Evolutionary conservation across 1,140 invertebrate species (phyloP), one percentile per base, ranked within the genome.

Genomic region (Drosophila azteca): DNA sequence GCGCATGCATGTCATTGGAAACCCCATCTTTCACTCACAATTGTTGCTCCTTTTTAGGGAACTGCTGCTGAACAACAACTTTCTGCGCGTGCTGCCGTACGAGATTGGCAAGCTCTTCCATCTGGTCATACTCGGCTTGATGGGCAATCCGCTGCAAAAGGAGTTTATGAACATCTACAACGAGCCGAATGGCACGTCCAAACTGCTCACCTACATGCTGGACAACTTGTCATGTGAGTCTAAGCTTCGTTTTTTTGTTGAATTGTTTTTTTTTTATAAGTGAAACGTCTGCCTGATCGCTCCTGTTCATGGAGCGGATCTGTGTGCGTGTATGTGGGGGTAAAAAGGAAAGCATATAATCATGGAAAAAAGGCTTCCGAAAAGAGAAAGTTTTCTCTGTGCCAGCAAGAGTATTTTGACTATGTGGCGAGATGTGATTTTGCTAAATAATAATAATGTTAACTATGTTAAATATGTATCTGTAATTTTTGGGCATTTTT

Each of bases 91-190:
- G 72, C 93, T 99, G 83, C 99, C 99, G 2, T 99, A 97, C 92
- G 98, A 99, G 93, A 94, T 99, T 80, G 99, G 99, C 73, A 99
- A 98, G 93, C 94, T 99, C 70, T 99, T 99, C 93, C 97, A 99
- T 93, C 94, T 99, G 74, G 96, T 98, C 93, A 93, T 96, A 89
- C 92, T 97, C 84, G 97, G 97, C 77, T 94, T 99, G 76, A 95
- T 97, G 88, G 97, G 97, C 11, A 99, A 99, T 94, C 98, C 98
- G 50, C 93, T 99, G 46, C 95, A 95, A 79, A 97, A 97, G 91
- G 98, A 99, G 89, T 96, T 99, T 91, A 94, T 98, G 92, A 95
- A 95, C 52, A 94, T 99, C 41, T 99, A 98, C 92, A 96, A 95
- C 87, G 98, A 98, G 93, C 94, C 95, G 75, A 98, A 98, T 91